A percentile compares a stretch with the other conserved stretches of the same genome.
phyloP scores from a whole-genome alignment of 2,113 vertebrate species.

The Xenopus borealis region DNA sequence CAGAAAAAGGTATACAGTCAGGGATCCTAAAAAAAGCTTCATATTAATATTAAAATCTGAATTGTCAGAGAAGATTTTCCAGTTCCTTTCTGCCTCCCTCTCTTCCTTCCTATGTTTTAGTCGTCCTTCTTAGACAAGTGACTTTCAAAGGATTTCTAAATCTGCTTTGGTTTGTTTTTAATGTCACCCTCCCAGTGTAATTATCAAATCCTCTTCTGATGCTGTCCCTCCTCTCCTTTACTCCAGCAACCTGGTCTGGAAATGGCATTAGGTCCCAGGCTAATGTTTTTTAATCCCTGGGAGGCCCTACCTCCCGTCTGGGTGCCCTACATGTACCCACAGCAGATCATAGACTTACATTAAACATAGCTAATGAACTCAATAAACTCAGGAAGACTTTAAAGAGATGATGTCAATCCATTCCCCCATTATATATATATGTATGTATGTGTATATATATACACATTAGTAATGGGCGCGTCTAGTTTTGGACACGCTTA shows the following conservation, averaged over 20 bases:
- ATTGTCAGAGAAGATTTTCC: background rate
- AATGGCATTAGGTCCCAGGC: conserved; percentile 20
- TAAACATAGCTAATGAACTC: conserved; percentile 40
- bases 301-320: conserved; percentile 28
- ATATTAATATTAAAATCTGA: conserved; percentile 16
- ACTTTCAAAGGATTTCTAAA: conserved; percentile 42
- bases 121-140: conserved; percentile 41
- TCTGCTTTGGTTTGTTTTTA: conserved; percentile 17
- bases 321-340: conserved; percentile 36
- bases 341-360: conserved; percentile 41
- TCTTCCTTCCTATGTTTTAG: background rate
- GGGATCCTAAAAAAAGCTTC: conserved; percentile 23
- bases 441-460: too few relatives aligned
- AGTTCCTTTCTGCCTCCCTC: conserved; percentile 10
- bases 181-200: conserved; percentile 40
- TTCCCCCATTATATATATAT: too few relatives aligned
- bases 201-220: conserved; percentile 41
- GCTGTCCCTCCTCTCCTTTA: conserved; percentile 7
- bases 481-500: too few relatives aligned
- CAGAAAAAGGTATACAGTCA: conserved; percentile 1
- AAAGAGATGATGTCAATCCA: conserved; percentile 24
- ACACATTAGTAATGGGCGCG: too few relatives aligned
- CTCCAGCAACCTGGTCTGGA: conserved; percentile 23
- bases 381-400: conserved; percentile 32
- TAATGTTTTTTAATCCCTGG: conserved; percentile 30